A percentile compares a stretch with the other conserved stretches of the same genome.
These are phyloP conservation scores for Physocephala rufipes DNA, from an alignment of 2,888 invertebrate species.

Conservation along the genomic window DNA sequence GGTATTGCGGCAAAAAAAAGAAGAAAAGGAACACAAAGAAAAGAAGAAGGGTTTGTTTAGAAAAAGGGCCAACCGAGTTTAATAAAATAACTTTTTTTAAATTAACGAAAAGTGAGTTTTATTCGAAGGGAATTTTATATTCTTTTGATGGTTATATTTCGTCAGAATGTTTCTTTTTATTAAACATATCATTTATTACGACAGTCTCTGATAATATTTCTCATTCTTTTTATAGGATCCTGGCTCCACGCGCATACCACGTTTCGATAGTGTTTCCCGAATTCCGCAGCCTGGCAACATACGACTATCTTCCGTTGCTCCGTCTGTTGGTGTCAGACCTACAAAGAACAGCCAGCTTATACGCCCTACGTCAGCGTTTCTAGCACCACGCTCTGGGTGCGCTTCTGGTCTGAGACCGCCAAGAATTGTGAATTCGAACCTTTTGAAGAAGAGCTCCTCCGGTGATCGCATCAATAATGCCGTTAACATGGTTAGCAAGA, in stretches of 20 bases:
- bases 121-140: too few species aligned
- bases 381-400: constrained; percentile 44
- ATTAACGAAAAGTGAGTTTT: too few species aligned
- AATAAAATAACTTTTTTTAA: background rate
- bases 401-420: constrained; percentile 48
- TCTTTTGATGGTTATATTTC: too few species aligned
- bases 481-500: constrained; percentile 55
- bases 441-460: constrained; percentile 57
- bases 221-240: constrained; percentile 56
- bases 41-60: background rate
- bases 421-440: constrained; percentile 42
- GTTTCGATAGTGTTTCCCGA: constrained; percentile 59
- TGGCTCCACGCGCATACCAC: constrained; percentile 60
- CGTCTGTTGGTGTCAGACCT: background rate
- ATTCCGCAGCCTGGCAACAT: constrained; percentile 60
- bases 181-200: too few species aligned
- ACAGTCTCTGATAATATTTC: background rate
- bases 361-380: constrained; percentile 35
- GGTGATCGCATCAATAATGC: constrained; percentile 59
- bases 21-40: background rate
- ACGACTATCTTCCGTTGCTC: constrained; percentile 38
- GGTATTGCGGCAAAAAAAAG: background rate
- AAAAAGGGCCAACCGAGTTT: too few species aligned
- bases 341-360: constrained; percentile 22
- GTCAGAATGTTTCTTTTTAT: too few species aligned